phyloP scores from a whole-genome alignment of 2,888 invertebrate genomes.

The Galeopsomyia nigrocyanea region DNA sequence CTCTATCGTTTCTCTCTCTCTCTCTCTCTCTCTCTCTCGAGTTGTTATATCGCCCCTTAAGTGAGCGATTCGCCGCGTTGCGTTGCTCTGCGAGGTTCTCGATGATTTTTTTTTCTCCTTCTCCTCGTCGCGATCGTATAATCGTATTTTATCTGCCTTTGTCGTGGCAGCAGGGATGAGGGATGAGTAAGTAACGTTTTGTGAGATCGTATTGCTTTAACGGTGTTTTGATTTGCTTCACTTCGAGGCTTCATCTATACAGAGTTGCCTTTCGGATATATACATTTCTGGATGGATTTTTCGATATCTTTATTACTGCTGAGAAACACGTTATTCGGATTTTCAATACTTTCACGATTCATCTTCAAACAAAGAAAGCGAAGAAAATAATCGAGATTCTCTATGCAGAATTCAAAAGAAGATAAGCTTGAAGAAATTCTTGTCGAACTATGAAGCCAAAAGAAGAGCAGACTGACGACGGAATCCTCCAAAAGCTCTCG shows the following conservation, averaged over 20 bases:
- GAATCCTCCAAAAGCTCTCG: constrained; percentile 34
- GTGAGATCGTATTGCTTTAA: not conserved
- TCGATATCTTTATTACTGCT: no score
- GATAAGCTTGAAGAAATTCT: not conserved
- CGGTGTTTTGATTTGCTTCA: constrained; percentile 2
- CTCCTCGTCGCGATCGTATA: constrained; percentile 27
- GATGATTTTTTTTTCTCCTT: constrained; percentile 26
- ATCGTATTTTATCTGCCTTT: constrained; percentile 34
- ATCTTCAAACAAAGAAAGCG: no score
- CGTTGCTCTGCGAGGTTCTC: constrained; percentile 12
- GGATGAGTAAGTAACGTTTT: constrained; percentile 17
- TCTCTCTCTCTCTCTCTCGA: no score
- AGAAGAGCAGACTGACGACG: not conserved
- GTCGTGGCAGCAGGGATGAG: not conserved
- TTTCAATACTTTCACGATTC: no score
- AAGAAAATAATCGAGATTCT: no score
- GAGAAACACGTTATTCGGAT: no score
- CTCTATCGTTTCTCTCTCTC: constrained; percentile 1
- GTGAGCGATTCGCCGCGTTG: constrained; percentile 33
- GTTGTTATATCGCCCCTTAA: constrained; percentile 37
- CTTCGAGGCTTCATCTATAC: no score
- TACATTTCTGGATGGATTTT: no score
- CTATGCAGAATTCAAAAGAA: no score
- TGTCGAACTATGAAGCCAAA: no score
- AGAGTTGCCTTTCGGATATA: no score